phyloP scores from a whole-genome alignment of 1,140 invertebrate species.

The Drosophila guanche region DNA sequence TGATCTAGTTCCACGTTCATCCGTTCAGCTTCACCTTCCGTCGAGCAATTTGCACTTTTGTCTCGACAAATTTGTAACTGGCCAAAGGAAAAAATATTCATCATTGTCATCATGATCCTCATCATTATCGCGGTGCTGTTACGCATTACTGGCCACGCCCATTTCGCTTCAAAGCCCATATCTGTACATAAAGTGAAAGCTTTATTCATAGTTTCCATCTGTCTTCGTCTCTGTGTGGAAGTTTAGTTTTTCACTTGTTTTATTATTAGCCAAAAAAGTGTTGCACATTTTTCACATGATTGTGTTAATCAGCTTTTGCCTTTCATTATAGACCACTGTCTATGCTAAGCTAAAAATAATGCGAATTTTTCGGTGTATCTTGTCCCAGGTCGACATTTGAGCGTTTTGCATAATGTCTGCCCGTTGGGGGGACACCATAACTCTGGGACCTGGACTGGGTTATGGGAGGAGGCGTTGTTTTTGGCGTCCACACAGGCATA shows the following conservation, averaged over 20 bases:
- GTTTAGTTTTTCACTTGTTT: slow-evolving; percentile 40
- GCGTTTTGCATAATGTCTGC: slow-evolving; percentile 55
- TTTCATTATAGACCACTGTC: slow-evolving; percentile 20
- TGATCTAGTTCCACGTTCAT: slow-evolving; percentile 21
- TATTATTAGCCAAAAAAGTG: slow-evolving; percentile 63
- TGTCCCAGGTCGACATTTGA: slow-evolving; percentile 39
- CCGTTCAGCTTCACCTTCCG: slow-evolving; percentile 25
- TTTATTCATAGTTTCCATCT: slow-evolving; percentile 67
- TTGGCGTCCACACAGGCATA: slow-evolving; percentile 27
- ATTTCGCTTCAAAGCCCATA: slow-evolving; percentile 45
- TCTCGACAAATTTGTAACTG: slow-evolving; percentile 20
- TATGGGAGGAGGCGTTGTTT: slow-evolving; percentile 27
- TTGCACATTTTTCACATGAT: slow-evolving; percentile 74
- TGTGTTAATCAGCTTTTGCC: slow-evolving; percentile 65
- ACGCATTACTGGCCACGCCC: slow-evolving; percentile 64
- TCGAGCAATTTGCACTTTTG: slow-evolving; percentile 36
- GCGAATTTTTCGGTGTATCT: slow-evolving; percentile 49
- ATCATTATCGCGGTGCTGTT: slow-evolving; percentile 36
- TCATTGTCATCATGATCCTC: slow-evolving; percentile 56
- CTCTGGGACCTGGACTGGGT: too few relatives aligned
- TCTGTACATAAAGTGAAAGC: slow-evolving; percentile 75
- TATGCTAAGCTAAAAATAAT: slow-evolving; percentile 34
- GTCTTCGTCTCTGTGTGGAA: slow-evolving; percentile 3
- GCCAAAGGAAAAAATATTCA: slow-evolving; percentile 32
- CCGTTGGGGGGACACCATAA: not conserved